Evolutionary conservation across 2,888 invertebrate genomes (phyloP).

Genomic region (Tethea ocularis): DNA sequence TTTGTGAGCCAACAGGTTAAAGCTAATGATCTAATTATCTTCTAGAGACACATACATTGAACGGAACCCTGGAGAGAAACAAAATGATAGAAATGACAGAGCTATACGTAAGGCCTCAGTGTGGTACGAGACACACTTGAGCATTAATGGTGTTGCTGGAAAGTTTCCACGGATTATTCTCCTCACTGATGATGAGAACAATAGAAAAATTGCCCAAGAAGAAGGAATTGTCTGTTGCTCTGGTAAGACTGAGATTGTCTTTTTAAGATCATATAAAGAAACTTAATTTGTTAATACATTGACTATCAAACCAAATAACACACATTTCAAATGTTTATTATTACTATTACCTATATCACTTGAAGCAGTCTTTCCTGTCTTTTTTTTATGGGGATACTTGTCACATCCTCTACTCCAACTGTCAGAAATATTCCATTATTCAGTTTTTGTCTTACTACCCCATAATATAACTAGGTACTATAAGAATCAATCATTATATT

Average conservation of each 20-base stretch:
- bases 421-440: too few relatives aligned
- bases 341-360: too few relatives aligned
- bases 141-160: slow-evolving; percentile 50
- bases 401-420: too few relatives aligned
- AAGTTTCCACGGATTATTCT: slow-evolving; percentile 86
- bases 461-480: neutral
- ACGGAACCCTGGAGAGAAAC: slow-evolving; percentile 90
- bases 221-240: slow-evolving; percentile 88
- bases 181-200: slow-evolving; percentile 93
- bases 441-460: too few relatives aligned
- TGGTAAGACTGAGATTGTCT: slow-evolving; percentile 76
- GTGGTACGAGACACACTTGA: slow-evolving; percentile 93
- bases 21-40: slow-evolving; percentile 11
- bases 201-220: slow-evolving; percentile 87
- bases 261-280: neutral
- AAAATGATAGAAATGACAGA: slow-evolving; percentile 96
- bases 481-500: too few relatives aligned
- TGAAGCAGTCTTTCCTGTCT: too few relatives aligned
- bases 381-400: too few relatives aligned
- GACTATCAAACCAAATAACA: too few relatives aligned
- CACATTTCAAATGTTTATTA: too few relatives aligned
- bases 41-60: slow-evolving; percentile 94
- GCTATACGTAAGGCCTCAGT: slow-evolving; percentile 91
- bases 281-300: too few relatives aligned
- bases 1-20: too few relatives aligned